These are phyloP conservation scores for Brachycybe producta DNA, from an alignment of 2,888 invertebrate species.

Conservation along the genomic window DNA sequence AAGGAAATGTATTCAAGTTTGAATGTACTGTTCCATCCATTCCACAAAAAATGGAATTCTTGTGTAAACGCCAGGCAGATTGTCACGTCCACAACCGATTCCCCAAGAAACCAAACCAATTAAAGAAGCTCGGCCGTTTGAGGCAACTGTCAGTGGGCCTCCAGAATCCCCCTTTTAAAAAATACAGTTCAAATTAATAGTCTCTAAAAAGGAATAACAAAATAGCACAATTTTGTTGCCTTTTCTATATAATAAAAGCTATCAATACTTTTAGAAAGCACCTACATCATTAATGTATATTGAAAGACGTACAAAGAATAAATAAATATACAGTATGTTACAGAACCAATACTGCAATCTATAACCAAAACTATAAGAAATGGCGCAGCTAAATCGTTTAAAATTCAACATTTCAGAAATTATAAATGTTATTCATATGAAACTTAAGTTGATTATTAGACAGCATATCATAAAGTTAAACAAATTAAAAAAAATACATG, in stretches of 20 bases:
- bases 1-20: too few species aligned
- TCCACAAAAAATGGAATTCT: constrained; percentile 85
- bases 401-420: too few species aligned
- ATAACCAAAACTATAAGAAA: too few species aligned
- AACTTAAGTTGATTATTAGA: too few species aligned
- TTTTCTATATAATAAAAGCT: too few species aligned
- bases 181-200: neutral
- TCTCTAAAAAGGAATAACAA: neutral
- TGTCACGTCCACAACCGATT: constrained; percentile 78
- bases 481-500: too few species aligned
- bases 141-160: constrained; percentile 70
- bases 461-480: too few species aligned
- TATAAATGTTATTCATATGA: too few species aligned
- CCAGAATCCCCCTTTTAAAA: constrained; percentile 50
- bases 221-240: neutral
- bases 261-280: neutral
- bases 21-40: constrained; percentile 47
- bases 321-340: too few species aligned
- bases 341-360: too few species aligned
- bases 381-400: too few species aligned
- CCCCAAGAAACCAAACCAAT: constrained; percentile 86
- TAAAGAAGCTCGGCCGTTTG: constrained; percentile 75
- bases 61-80: constrained; percentile 79
- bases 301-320: too few species aligned
- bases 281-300: neutral